Conservation (phyloP, 2,797 vertebrate genomes). For the Meda fulgida region DNA sequence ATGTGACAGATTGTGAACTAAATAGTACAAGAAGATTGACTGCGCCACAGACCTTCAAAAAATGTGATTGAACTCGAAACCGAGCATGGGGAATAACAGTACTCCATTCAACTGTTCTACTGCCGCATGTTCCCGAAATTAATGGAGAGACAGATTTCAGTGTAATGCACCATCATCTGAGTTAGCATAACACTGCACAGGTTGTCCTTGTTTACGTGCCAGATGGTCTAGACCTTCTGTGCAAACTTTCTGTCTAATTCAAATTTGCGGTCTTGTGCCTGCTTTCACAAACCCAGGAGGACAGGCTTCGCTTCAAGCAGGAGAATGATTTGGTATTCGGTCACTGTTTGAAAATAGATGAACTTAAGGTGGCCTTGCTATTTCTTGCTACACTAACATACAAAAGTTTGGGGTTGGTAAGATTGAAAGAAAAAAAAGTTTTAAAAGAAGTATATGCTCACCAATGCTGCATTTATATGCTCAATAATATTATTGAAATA, state of each 20-base stretch:
- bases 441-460: background rate
- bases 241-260: slow-evolving; percentile 56
- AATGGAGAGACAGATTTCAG: slow-evolving; percentile 48
- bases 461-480: background rate
- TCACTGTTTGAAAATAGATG: slow-evolving; percentile 5
- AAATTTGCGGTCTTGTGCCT: slow-evolving; percentile 47
- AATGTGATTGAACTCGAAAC: slow-evolving; percentile 27
- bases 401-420: background rate
- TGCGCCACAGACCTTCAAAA: slow-evolving; percentile 23
- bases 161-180: slow-evolving; percentile 55
- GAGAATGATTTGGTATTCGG: background rate
- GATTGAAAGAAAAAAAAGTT: background rate
- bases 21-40: slow-evolving; percentile 50
- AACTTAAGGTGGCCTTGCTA: background rate
- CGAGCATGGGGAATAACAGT: background rate
- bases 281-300: slow-evolving; percentile 14
- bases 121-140: slow-evolving; percentile 27
- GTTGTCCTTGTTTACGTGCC: slow-evolving; percentile 61
- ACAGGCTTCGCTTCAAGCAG: slow-evolving; percentile 7
- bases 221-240: slow-evolving; percentile 61
- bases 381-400: background rate
- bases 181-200: slow-evolving; percentile 65
- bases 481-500: background rate
- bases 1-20: slow-evolving; percentile 54
- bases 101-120: slow-evolving; percentile 35